These are phyloP conservation scores for Sebastes kiyomatsui DNA, from an alignment of 2,797 vertebrate species.

Conservation along the genomic window DNA sequence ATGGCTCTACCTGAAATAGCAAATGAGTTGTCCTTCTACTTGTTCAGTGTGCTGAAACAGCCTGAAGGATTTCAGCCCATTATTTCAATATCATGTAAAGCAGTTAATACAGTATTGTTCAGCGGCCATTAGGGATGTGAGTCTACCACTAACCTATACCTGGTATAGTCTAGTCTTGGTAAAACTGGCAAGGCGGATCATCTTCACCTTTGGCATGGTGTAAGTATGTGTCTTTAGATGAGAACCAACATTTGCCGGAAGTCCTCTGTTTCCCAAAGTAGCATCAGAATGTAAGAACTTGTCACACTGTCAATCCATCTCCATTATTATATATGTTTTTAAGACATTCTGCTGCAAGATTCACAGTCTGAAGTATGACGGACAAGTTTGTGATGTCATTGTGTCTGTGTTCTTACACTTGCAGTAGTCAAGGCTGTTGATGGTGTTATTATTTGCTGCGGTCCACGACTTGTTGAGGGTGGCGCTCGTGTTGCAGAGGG, in stretches of 20 bases:
- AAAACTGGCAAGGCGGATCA: too few species aligned
- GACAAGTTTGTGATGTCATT: neutral
- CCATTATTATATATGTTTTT: too few species aligned
- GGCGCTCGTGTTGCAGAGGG: conserved; percentile 85
- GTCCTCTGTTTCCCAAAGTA: too few species aligned
- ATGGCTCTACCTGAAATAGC: neutral
- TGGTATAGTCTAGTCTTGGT: neutral
- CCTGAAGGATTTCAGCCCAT: neutral
- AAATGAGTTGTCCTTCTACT: neutral
- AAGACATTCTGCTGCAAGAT: too few species aligned
- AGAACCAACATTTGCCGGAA: too few species aligned
- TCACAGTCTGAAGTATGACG: too few species aligned
- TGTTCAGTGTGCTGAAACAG: neutral
- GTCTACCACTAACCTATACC: too few species aligned
- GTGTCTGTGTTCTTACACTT: conserved; percentile 84
- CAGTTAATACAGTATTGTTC: neutral
- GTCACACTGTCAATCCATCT: too few species aligned
- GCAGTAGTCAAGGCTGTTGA: conserved; percentile 91
- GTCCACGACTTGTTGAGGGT: conserved; percentile 92
- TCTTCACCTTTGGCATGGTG: neutral
- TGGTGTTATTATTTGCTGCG: conserved; percentile 83
- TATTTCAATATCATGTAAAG: neutral
- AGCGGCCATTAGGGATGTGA: too few species aligned
- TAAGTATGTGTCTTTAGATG: neutral
- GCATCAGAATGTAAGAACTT: too few species aligned